Percentiles rank a stretch among this genome's conserved stretches.
These are phyloP conservation scores for Paratilapia polleni DNA, from an alignment of 2,113 vertebrate species.

Conservation along the genomic window DNA sequence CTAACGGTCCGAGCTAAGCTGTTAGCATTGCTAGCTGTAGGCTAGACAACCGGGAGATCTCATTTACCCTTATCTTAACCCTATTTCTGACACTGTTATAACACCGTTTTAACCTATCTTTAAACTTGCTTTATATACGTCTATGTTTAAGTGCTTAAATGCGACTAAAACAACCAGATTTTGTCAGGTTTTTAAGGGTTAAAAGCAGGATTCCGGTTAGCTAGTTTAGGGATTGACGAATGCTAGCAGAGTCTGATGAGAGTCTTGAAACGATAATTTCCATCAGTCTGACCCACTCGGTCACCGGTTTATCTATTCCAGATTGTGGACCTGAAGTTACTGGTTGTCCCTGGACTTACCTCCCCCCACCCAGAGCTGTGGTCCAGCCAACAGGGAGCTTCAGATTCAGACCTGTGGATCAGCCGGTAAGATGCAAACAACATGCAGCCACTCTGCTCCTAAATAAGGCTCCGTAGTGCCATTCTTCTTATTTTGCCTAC, in stretches of 20 bases:
- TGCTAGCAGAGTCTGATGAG: constrained; percentile 5
- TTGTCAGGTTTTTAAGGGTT: background rate
- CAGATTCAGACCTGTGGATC: constrained; percentile 25
- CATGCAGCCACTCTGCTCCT: background rate
- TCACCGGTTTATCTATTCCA: constrained; percentile 14
- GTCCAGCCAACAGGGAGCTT: constrained; percentile 40
- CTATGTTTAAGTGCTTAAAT: background rate
- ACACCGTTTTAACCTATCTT: too few species aligned
- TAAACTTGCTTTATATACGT: background rate
- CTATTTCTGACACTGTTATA: too few species aligned
- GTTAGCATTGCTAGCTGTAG: constrained; percentile 28
- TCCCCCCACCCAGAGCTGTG: background rate
- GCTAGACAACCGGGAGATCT: constrained; percentile 5
- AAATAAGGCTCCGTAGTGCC: background rate
- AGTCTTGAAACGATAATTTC: background rate
- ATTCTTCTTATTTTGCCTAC: background rate
- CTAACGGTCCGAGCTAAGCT: constrained; percentile 54
- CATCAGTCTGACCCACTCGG: constrained; percentile 1
- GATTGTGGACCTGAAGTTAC: constrained; percentile 12
- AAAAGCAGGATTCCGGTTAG: background rate
- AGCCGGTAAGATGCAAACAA: constrained; percentile 51
- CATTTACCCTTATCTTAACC: background rate
- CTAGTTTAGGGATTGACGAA: constrained; percentile 13
- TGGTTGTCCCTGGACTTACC: background rate
- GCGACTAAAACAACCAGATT: background rate